Percentiles rank a stretch among this genome's conserved stretches.
phyloP scores from a whole-genome alignment of 2,888 invertebrate species.

The Clunio marinus region DNA sequence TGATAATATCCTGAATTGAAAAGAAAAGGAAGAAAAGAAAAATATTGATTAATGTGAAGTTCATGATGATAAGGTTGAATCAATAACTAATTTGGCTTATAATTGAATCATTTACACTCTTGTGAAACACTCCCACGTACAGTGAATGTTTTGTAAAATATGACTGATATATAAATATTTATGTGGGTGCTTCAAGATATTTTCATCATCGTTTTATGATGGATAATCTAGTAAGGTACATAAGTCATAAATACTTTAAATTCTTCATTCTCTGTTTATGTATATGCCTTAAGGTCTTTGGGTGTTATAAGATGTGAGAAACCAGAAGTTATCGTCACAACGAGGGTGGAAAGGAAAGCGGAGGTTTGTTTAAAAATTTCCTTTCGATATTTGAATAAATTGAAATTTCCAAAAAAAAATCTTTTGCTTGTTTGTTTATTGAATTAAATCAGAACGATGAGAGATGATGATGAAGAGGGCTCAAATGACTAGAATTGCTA shows the following conservation, averaged over 20 bases:
- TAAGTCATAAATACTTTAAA: background rate
- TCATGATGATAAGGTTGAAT: background rate
- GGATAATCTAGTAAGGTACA: background rate
- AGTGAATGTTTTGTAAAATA: background rate
- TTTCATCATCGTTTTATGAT: constrained; percentile 17
- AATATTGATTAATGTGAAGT: background rate
- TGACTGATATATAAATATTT: too few relatives aligned
- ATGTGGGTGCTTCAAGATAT: too few relatives aligned
- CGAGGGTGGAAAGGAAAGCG: constrained; percentile 2
- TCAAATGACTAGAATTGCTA: too few relatives aligned
- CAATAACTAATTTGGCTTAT: constrained; percentile 9
- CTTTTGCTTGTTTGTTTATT: constrained; percentile 15
- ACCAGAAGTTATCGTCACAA: background rate
- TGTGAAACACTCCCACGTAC: background rate
- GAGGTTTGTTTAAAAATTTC: background rate
- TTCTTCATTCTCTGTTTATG: background rate
- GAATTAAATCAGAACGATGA: constrained; percentile 2
- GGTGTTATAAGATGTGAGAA: background rate
- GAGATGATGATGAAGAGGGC: background rate
- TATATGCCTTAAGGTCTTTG: background rate
- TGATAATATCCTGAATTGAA: constrained; percentile 74
- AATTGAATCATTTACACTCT: constrained; percentile 30
- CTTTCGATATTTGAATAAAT: background rate
- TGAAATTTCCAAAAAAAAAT: constrained; percentile 7
- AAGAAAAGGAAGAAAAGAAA: constrained; percentile 26